Evolutionary conservation across 1,140 invertebrate species (phyloP), one percentile per base, ranked within the genome.

Genomic region (Atta texana): DNA sequence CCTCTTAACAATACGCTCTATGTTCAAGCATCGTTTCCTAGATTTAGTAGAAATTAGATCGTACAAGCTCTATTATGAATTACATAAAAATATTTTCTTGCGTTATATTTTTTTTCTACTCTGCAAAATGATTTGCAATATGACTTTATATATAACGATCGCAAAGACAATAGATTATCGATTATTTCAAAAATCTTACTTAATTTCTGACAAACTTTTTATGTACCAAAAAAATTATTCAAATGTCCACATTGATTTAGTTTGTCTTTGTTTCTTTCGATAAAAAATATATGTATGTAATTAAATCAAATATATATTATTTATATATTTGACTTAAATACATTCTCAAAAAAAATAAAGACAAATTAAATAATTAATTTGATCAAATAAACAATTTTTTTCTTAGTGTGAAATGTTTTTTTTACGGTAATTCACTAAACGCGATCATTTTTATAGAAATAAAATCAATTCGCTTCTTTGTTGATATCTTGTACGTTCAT

Each of bases 1-100:
- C 31, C 59, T 53, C 72, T 34, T 16, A 64, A 85, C 34, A 55
- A 57, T 81, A 28, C 21, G 21, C 16, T 16, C 49, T 57, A 57
- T 6, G 16, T 49, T 72, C 21, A 16, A 16, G 44, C 34, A 21
- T 44, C 16, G n/a, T 78, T 66, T 31, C 16, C n/a, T 74, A 31
- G 21, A 61, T 53, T 12, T 14, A 28, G 18, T 66, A 44, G 39
- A 8, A 44, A 31, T 64, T 14, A 4, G 24, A 24, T 31, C 44
- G 3, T 51, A 6, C 16, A 31, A 10, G 24, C 14, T 16, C 8
- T 24, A 28, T 76, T 10, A 10, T 49, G 16, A 77, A 49, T 63
- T 14, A 64, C 5, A 3, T 2, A 2, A 49, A 63, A 4, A 44
- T 10, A 5, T n/a, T n/a, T 66, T 21, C 18, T 24, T n/a, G 8